Base-by-base conservation (phyloP, 2,888 invertebrate species). In the Aproaerema taeniolella region DNA sequence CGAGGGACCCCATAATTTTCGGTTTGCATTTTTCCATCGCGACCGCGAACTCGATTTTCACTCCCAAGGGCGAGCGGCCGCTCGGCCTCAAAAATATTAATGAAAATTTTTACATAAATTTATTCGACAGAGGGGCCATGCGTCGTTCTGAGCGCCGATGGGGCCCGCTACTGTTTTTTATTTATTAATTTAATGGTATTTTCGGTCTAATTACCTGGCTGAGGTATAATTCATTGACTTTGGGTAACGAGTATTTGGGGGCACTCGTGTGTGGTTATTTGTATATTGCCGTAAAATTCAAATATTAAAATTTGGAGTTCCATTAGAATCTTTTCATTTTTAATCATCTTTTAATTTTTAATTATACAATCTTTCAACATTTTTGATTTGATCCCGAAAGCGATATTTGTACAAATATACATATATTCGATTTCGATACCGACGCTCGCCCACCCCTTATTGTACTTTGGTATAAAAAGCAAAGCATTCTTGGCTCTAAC, bases 41-140 rank as follows among this genome's bases (percentile, higher is more conserved):
- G 72, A 82, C 86, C 83, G 78, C 85, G 85, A 82, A 82, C 83
- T 80, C 82, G 81, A 81, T 81, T 81, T 72, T 65, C 73, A 73
- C 70, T 85, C 85, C 86, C 85, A 79, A 74, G 85, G 86, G 85
- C 82, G 69, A 66, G 56, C 79, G 82, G 75, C 72, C 81, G 79
- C 68, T 68, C 79, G 79, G 81, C 78, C 80, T 82, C 82, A 77
- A 83, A 85, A 86, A 86, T 86, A 86, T 85, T 85, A 86, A 86
- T 86, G 86, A 86, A 86, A 86, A 79, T 82, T 86, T 86, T 85
- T 86, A 85, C 86, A 86, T 86, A 86, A 86, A 86, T 86, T 86
- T 86, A 86, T 86, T 80, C 81, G 78, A 75, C 71, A 74, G 80
- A 81, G 82, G 83, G 85, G 73, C 73, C 69, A 71, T 62, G 71